These are phyloP conservation scores for Pammene aurita DNA, from an alignment of 2,888 invertebrate species.

Conservation along the genomic window DNA sequence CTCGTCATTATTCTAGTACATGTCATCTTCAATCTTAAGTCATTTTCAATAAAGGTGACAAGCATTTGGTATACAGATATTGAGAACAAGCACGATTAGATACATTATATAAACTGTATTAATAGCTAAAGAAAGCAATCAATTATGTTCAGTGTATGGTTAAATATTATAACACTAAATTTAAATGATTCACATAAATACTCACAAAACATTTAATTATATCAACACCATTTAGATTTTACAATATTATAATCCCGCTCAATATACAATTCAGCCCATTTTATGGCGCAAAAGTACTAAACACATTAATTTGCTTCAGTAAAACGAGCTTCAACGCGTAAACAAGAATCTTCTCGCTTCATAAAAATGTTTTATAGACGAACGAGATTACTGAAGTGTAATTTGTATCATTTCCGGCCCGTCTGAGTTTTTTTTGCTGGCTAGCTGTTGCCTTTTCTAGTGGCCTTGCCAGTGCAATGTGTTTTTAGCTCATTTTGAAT, in stretches of 20 bases:
- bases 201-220: background rate
- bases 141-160: background rate
- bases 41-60: too few species aligned
- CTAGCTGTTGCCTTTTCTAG: background rate
- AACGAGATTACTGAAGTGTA: conserved; percentile 7
- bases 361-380: conserved; percentile 36
- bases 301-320: conserved; percentile 31
- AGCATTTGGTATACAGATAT: too few species aligned
- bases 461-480: background rate
- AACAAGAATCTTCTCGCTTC: conserved; percentile 30
- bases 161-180: background rate
- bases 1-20: too few species aligned
- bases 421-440: background rate
- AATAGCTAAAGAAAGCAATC: too few species aligned
- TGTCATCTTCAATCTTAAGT: too few species aligned
- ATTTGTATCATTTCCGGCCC: background rate
- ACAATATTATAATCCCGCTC: conserved; percentile 12
- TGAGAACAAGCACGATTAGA: too few species aligned
- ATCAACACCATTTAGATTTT: conserved; percentile 9
- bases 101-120: too few species aligned
- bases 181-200: background rate
- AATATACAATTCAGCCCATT: conserved; percentile 6
- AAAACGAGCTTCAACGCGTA: conserved; percentile 27
- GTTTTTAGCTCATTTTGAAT: background rate
- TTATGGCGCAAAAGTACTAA: conserved; percentile 22